Evolutionary conservation across 1,140 invertebrate species (phyloP), one percentile per base, ranked within the genome.

Genomic region (Cephus cinctus): DNA sequence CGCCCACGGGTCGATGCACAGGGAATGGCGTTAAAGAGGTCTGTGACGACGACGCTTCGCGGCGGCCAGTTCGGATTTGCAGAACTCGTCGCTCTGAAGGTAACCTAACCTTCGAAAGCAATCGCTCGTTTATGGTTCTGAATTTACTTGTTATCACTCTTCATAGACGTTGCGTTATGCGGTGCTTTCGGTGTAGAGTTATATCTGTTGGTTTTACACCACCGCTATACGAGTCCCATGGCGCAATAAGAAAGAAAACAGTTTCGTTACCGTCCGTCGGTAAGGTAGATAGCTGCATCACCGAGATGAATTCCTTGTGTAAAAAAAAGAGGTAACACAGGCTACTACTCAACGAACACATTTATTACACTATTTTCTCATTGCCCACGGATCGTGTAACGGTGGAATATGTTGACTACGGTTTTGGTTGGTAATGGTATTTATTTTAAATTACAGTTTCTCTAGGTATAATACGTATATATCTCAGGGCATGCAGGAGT

Each of bases 41-140:
- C 92, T 58, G 91, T 96, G 79, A 94, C 91, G 79, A 94, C 91
- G 61, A 90, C 89, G 56, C 81, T 92, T 61, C 82, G 88, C 68
- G 89, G 89, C 66, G 89, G 89, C 60, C 89, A 88, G 52, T 81
- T 92, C 68, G 90, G 90, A 67, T 92, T 90, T 78, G 92, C 92
- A 55, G 92, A 95, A 84, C 93, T 95, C 79, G 92, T 95, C 78
- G 92, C 92, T 71, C 89, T 96, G 59, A 95, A 96, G 92, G 92
- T 95, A 81, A 80, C 77, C 65, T 61, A 64, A 56, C 66, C 59
- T 20, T 22, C 9, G n/a, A 41, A 23, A 38, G 3, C 11, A 38
- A 18, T 16, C 35, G 54, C 52, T 60, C 57, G 57, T 60, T 60
- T 55, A 48, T 61, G 58, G 57, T 61, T 57, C 54, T 60, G 36